phyloP scores from a whole-genome alignment of 2,113 vertebrate species.

The Callochromis pleurospilus region DNA sequence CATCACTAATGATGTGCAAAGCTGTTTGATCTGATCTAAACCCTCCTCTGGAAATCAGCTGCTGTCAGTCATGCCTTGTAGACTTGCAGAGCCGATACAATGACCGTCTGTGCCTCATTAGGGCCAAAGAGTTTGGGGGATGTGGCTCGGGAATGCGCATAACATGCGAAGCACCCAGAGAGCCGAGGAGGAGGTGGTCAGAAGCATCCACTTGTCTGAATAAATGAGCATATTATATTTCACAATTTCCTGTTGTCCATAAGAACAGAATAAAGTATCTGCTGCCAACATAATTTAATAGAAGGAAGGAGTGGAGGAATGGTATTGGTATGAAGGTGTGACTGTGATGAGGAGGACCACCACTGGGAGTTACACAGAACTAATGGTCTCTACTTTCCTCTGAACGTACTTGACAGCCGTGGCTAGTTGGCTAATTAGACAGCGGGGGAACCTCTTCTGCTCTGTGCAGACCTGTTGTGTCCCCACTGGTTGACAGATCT shows the following conservation, averaged over 20 bases:
- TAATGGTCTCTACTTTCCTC: slow-evolving; percentile 28
- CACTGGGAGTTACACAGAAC: neutral
- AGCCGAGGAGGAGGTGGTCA: neutral
- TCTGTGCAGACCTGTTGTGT: slow-evolving; percentile 23
- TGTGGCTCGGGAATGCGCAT: neutral
- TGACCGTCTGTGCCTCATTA: slow-evolving; percentile 58
- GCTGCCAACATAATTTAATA: neutral
- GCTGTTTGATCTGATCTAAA: slow-evolving; percentile 39
- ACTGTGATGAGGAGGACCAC: neutral
- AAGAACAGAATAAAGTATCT: neutral
- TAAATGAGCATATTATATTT: slow-evolving; percentile 6
- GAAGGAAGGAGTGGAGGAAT: neutral
- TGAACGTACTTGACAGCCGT: slow-evolving; percentile 37
- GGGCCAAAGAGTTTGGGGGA: slow-evolving; percentile 27
- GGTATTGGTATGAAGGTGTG: neutral
- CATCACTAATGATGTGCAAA: slow-evolving; percentile 63
- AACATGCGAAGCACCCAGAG: neutral
- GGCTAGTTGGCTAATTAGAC: slow-evolving; percentile 62
- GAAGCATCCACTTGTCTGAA: neutral
- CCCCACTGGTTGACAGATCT: slow-evolving; percentile 26
- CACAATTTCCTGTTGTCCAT: neutral
- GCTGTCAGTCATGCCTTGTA: slow-evolving; percentile 37
- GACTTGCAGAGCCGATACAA: slow-evolving; percentile 25
- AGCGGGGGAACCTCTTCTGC: slow-evolving; percentile 13
- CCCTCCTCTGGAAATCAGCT: slow-evolving; percentile 22